Evolutionary conservation across 2,797 vertebrate genomes (phyloP), one percentile per base, ranked within the genome.

Genomic region (Periophthalmus magnuspinnatus): DNA sequence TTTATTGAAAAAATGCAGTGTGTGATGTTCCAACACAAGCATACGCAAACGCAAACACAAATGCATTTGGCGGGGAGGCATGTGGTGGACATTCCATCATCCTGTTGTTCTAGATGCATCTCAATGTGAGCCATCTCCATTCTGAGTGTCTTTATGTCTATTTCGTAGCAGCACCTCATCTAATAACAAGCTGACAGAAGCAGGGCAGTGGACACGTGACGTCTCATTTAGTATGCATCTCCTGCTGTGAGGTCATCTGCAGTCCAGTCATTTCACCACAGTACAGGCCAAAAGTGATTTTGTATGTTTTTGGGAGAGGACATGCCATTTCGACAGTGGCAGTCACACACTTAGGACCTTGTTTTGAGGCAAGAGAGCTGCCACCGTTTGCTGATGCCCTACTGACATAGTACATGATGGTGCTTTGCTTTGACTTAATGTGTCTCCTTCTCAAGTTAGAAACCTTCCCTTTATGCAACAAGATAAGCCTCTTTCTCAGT

Each of bases 21-120:
- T 22, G n/a, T 17, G 7, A 54, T 54, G 50, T 54, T 50, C 7
- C 6, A 22, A 54, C n/a, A 22, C n/a, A 21, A 52, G n/a, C n/a
- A n/a, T 33, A 7, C 33, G 34, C 34, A 36, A 1, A 8, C 34
- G 36, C 34, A 36, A 34, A 36, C 34, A 6, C 34, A 52, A 9
- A 11, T 63, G 38, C 65, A 34, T 77, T 76, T 67, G 28, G 69
- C 67, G 72, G 70, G 36, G 68, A 74, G 69, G 70, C 78, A 74
- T 82, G 73, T 75, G 75, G 69, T 68, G 70, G 80, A 61, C 71
- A 76, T 88, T 82, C 80, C 57, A 66, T 71, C 75, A 58, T 45
- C 73, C 66, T 69, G 10, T 71, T 77, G 79, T 75, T 88, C 77
- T 70, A 85, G 72, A 81, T 88, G 78, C 81, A 85, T 86, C 79